Evolutionary conservation across 2,113 vertebrate species (phyloP).

Genomic region (Strigops habroptila): DNA sequence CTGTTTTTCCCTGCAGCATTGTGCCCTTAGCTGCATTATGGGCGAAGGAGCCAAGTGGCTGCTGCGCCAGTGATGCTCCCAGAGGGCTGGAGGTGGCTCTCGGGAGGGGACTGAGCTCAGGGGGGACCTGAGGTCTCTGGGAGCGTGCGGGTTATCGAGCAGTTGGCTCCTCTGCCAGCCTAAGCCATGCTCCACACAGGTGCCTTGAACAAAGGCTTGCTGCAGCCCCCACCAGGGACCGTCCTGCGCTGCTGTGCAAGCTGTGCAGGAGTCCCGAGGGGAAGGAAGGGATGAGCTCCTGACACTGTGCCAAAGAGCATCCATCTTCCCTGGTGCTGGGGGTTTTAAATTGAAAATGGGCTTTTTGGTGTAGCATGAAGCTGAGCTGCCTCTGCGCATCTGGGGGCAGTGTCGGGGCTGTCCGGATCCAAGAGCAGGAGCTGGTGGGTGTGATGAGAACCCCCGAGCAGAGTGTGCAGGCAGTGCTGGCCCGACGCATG

Average conservation of each 20-base stretch:
- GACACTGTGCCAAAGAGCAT: neutral
- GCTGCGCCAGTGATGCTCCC: rapidly evolving
- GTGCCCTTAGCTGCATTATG: neutral
- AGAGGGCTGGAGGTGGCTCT: neutral
- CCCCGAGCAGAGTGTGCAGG: neutral
- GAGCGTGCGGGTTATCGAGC: rapidly evolving
- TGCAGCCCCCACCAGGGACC: neutral
- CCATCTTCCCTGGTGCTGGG: neutral
- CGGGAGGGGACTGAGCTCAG: rapidly evolving
- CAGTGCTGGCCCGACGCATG: rapidly evolving
- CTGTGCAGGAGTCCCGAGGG: rapidly evolving
- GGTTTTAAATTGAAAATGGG: neutral
- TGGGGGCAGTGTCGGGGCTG: rapidly evolving
- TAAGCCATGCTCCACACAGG: rapidly evolving
- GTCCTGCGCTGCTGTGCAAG: rapidly evolving
- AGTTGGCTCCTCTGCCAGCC: neutral
- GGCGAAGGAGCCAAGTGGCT: neutral
- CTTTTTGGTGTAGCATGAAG: neutral
- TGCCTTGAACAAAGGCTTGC: rapidly evolving
- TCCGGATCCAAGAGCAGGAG: rapidly evolving
- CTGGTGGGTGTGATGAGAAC: rapidly evolving
- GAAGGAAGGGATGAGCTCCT: neutral
- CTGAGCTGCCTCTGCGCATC: neutral
- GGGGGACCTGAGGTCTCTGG: neutral
- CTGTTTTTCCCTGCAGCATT: neutral